These are phyloP conservation scores for Passerina amoena DNA, from an alignment of 2,113 vertebrate species.

Conservation along the genomic window DNA sequence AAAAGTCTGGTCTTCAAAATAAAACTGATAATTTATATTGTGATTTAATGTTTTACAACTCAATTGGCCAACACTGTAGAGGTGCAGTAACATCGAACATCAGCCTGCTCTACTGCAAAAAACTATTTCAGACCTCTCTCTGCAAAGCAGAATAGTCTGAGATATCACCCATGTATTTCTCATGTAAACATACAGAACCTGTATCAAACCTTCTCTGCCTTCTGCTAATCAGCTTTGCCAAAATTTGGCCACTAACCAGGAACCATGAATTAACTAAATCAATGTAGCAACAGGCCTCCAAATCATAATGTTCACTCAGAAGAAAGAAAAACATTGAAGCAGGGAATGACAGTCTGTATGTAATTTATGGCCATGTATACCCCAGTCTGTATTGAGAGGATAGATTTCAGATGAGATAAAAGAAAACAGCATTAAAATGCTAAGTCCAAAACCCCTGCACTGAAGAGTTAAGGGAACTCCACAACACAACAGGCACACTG, in stretches of 20 bases:
- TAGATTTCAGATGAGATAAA: not conserved
- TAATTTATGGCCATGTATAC: not conserved
- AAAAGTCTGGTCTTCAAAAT: not conserved
- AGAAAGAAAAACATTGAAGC: not conserved
- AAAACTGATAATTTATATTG: not conserved
- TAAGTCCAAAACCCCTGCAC: not conserved
- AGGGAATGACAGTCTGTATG: rapidly evolving
- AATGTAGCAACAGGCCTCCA: not conserved
- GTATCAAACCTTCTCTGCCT: not conserved
- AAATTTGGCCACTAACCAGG: not conserved
- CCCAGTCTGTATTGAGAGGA: not conserved
- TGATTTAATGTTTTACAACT: not conserved
- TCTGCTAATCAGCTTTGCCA: not conserved
- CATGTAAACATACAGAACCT: not conserved
- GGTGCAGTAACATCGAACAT: not conserved
- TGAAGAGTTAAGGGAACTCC: not conserved
- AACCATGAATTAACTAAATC: not conserved
- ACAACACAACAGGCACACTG: not conserved
- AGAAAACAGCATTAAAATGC: not conserved
- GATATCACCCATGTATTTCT: not conserved
- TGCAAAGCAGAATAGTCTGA: not conserved
- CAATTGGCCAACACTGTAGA: not conserved
- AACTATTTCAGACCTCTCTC: not conserved
- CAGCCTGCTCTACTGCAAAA: not conserved
- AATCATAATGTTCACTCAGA: not conserved